Percentiles rank a stretch among this genome's conserved stretches.
Conservation (phyloP, 2,888 invertebrate genomes). For the Sesia apiformis region DNA sequence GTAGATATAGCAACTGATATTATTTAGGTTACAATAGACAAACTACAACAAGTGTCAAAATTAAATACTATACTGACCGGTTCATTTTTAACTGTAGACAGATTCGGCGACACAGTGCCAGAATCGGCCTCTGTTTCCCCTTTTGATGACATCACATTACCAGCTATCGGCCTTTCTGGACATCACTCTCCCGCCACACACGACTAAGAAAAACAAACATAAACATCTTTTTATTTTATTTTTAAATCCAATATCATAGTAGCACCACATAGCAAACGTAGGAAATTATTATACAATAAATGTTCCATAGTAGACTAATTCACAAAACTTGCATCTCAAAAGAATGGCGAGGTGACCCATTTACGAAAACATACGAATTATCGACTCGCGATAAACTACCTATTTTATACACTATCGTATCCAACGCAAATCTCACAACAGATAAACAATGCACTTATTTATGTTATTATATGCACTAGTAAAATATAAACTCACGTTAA, state of each 20-base stretch:
- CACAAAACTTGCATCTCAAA: constrained; percentile 49
- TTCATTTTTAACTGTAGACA: constrained; percentile 62
- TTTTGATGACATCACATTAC: constrained; percentile 74
- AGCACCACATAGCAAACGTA: constrained; percentile 4
- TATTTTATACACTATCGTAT: constrained; percentile 38
- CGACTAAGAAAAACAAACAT: constrained; percentile 42
- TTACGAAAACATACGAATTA: constrained; percentile 72
- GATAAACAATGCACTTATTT: constrained; percentile 15
- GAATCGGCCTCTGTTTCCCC: constrained; percentile 74
- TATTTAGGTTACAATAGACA: too few relatives aligned
- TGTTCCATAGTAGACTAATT: constrained; percentile 24
- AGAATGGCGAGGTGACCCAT: constrained; percentile 74
- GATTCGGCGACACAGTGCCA: constrained; percentile 69
- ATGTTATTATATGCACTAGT: constrained; percentile 25
- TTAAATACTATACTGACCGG: constrained; percentile 33
- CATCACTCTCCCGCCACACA: constrained; percentile 69
- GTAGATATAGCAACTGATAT: too few relatives aligned
- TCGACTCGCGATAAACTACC: constrained; percentile 51
- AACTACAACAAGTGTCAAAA: too few relatives aligned
- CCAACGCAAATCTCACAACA: constrained; percentile 23
- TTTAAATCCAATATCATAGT: neutral
- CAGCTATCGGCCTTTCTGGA: constrained; percentile 57
- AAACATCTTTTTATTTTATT: constrained; percentile 16
- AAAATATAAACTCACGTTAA: constrained; percentile 61
- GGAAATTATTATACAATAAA: constrained; percentile 13